Conservation (phyloP, 2,888 invertebrate genomes). For the Sphaerophoria rueppellii region DNA sequence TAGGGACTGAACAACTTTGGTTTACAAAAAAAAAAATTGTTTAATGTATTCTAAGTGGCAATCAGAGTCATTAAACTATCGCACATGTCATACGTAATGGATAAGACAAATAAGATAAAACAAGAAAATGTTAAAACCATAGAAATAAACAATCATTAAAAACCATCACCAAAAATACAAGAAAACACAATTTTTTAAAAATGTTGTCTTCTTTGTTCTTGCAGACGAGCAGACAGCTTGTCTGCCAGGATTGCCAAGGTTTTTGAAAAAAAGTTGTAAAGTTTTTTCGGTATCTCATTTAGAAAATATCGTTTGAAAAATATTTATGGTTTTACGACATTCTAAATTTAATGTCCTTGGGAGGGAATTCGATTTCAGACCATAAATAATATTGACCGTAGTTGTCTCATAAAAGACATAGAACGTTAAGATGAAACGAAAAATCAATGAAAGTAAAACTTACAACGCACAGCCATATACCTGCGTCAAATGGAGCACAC, state of each 20-base stretch:
- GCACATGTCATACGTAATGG: background rate
- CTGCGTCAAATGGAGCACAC: conserved; percentile 48
- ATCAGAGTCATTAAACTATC: background rate
- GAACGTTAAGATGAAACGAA: conserved; percentile 63
- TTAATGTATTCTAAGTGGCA: conserved; percentile 23
- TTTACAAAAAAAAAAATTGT: conserved; percentile 4
- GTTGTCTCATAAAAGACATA: conserved; percentile 64
- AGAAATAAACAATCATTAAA: background rate
- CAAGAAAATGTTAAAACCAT: background rate
- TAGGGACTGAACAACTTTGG: conserved; percentile 24
- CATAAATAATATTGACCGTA: conserved; percentile 63
- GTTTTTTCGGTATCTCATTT: conserved; percentile 21
- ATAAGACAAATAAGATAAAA: background rate
- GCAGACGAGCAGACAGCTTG: conserved; percentile 48
- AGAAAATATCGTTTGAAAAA: conserved; percentile 40
- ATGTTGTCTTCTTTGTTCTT: background rate
- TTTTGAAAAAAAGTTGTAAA: conserved; percentile 22
- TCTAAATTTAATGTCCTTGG: conserved; percentile 48
- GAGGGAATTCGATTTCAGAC: conserved; percentile 49
- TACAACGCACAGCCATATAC: conserved; percentile 31
- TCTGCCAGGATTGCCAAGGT: conserved; percentile 29
- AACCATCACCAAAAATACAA: background rate
- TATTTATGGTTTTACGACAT: conserved; percentile 63
- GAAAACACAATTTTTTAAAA: background rate
- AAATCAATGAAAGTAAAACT: conserved; percentile 74